Evolutionary conservation across 2,888 invertebrate species (phyloP).

Genomic region (Mesodorylaimus sp.): DNA sequence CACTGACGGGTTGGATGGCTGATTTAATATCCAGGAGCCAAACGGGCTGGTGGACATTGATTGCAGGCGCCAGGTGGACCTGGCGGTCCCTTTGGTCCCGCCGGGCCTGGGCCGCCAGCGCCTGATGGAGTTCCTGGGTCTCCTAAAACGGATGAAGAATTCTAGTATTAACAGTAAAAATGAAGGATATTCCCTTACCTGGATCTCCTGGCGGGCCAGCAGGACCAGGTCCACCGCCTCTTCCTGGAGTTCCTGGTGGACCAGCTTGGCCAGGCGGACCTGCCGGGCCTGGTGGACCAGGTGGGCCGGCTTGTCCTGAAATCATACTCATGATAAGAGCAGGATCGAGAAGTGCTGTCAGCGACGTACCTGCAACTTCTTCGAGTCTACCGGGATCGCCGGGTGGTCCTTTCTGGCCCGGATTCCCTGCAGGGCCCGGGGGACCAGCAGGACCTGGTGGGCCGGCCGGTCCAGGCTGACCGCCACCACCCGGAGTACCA

Average conservation of each 20-base stretch:
- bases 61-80: background rate
- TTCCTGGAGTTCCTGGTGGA: too few species aligned
- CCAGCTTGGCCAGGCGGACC: background rate
- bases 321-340: too few species aligned
- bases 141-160: too few species aligned
- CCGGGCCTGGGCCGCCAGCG: background rate
- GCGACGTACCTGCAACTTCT: background rate
- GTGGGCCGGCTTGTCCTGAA: background rate
- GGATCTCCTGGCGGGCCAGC: too few species aligned
- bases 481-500: background rate
- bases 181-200: too few species aligned
- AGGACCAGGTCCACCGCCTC: too few species aligned
- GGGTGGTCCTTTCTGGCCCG: background rate
- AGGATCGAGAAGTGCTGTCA: background rate
- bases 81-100: background rate
- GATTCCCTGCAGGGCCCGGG: background rate
- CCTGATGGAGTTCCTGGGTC: background rate
- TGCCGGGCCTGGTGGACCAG: background rate
- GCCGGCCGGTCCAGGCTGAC: background rate
- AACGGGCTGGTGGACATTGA: conserved; percentile 4
- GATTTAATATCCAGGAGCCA: conserved; percentile 6
- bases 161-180: too few species aligned
- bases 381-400: background rate
- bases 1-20: too few species aligned
- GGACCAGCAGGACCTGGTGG: background rate